These are phyloP conservation scores for Drosophila incognita DNA, from an alignment of 2,888 invertebrate genomes.

Conservation along the genomic window DNA sequence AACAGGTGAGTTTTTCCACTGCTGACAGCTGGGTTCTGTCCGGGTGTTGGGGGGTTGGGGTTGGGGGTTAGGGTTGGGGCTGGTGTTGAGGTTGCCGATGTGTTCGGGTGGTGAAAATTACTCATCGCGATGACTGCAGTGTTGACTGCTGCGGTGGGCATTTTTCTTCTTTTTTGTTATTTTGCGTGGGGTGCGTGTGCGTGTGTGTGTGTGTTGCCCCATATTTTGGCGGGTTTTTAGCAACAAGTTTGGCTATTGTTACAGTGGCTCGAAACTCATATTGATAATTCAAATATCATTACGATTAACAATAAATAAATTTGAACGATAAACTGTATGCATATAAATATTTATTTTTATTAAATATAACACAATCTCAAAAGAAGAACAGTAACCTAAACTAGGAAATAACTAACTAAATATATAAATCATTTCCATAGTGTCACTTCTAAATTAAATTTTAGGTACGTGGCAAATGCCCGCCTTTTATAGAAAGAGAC, in stretches of 20 bases:
- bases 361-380: neutral
- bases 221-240: conserved; percentile 72
- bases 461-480: neutral
- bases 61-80: conserved; percentile 7
- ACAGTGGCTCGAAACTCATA: conserved; percentile 23
- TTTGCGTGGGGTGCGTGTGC: conserved; percentile 2
- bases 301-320: neutral
- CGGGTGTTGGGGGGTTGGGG: conserved; percentile 8
- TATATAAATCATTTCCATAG: neutral
- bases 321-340: neutral
- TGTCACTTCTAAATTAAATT: too few relatives aligned
- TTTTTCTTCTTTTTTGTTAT: conserved; percentile 35
- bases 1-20: conserved; percentile 68
- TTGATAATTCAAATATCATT: neutral
- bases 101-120: conserved; percentile 57
- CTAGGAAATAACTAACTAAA: neutral
- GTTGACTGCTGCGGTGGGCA: conserved; percentile 72
- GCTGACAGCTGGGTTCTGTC: conserved; percentile 30
- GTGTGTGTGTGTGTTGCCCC: neutral
- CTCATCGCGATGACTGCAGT: conserved; percentile 72
- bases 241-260: conserved; percentile 63
- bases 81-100: neutral
- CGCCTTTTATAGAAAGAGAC: neutral
- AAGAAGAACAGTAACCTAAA: rapidly evolving
- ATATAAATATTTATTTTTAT: neutral